These are phyloP conservation scores for Lycia hirtaria DNA, from an alignment of 2,888 invertebrate species.

Conservation along the genomic window DNA sequence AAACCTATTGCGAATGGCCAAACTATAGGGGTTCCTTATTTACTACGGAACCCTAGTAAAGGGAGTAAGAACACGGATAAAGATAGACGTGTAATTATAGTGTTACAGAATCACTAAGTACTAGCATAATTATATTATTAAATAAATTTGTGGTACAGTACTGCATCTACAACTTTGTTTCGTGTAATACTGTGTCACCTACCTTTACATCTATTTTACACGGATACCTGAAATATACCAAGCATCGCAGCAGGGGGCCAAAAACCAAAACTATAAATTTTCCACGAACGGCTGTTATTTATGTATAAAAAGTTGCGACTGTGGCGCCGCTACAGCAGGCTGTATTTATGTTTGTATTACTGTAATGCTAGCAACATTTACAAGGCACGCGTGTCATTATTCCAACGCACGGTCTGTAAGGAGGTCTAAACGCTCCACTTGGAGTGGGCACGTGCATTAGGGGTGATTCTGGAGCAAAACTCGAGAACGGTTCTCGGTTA, in stretches of 20 bases:
- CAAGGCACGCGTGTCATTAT: constrained; percentile 22
- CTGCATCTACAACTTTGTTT: too few species aligned
- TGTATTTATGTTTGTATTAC: too few species aligned
- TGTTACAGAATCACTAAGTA: too few species aligned
- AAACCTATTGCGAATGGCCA: too few species aligned
- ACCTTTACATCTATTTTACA: too few species aligned
- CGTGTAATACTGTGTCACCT: not conserved
- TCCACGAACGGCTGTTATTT: not conserved
- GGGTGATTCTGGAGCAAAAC: not conserved
- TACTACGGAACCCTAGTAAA: too few species aligned
- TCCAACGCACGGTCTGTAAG: constrained; percentile 6
- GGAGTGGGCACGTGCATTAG: constrained; percentile 12
- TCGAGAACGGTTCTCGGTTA: not conserved
- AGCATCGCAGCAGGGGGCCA: not conserved
- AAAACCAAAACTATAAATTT: not conserved
- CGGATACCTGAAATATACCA: not conserved
- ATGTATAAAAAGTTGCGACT: not conserved
- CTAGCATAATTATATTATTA: too few species aligned
- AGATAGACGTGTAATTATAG: too few species aligned
- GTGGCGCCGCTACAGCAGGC: not conserved
- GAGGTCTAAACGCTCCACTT: constrained; percentile 12
- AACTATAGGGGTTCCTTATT: too few species aligned
- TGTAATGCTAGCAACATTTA: too few species aligned
- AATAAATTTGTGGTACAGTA: too few species aligned
- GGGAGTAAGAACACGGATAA: too few species aligned